phyloP scores from a whole-genome alignment of 1,140 invertebrate genomes.

The Condylostylus longicornis region DNA sequence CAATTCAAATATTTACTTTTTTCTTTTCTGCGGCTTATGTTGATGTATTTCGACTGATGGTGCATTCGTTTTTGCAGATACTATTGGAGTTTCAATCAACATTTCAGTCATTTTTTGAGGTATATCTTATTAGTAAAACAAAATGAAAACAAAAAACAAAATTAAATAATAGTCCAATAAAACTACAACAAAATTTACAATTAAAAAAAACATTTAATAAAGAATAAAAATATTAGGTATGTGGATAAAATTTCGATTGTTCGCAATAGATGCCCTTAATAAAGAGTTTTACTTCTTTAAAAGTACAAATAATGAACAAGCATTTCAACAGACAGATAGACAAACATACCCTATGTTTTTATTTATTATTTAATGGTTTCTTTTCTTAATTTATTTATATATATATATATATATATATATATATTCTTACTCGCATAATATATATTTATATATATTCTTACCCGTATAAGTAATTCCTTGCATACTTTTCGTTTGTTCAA shows the following conservation, averaged over 20 bases:
- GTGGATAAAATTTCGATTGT: background rate
- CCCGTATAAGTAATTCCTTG: background rate
- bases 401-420: too few relatives aligned
- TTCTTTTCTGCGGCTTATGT: conserved; percentile 17
- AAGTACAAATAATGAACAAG: background rate
- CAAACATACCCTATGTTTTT: background rate
- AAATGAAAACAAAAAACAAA: background rate
- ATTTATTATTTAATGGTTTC: conserved; percentile 1
- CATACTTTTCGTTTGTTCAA: too few relatives aligned
- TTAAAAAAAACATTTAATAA: background rate
- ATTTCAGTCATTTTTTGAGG: conserved; percentile 6
- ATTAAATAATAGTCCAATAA: conserved; percentile 11
- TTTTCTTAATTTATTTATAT: too few relatives aligned
- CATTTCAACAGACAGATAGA: background rate
- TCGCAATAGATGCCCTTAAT: background rate
- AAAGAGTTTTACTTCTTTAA: too few relatives aligned
- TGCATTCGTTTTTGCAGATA: conserved; percentile 27
- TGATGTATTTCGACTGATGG: conserved; percentile 28
- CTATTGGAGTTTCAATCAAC: conserved; percentile 19
- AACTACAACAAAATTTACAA: background rate
- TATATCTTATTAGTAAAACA: background rate
- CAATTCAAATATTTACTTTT: conserved; percentile 18
- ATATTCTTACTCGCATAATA: too few relatives aligned
- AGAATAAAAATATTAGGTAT: background rate
- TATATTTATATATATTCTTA: conserved; percentile 8